phyloP scores from a whole-genome alignment of 2,888 invertebrate species.

The Drosophila macrospina region DNA sequence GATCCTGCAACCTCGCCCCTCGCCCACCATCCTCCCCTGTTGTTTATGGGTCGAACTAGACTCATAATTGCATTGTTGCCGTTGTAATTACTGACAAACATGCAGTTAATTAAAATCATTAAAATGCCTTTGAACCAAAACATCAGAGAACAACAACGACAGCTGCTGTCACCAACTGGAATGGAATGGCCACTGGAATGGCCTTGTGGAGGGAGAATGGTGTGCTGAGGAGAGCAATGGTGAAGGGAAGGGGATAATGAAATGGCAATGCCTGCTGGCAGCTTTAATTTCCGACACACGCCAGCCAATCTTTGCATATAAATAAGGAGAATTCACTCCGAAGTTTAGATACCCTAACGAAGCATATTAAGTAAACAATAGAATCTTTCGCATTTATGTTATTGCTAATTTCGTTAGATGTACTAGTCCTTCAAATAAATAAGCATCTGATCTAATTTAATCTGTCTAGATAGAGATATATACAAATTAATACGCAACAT shows the following conservation, averaged over 20 bases:
- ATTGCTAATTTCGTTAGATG: too few relatives aligned
- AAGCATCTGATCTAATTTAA: too few relatives aligned
- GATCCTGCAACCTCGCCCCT: not conserved
- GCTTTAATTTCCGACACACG: conserved; percentile 70
- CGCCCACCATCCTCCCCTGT: conserved; percentile 19
- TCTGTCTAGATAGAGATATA: too few relatives aligned
- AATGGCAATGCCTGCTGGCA: conserved; percentile 31
- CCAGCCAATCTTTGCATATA: conserved; percentile 36
- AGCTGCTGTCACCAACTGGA: conserved; percentile 20
- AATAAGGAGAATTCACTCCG: not conserved
- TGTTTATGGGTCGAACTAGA: conserved; percentile 68
- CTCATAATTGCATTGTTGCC: conserved; percentile 79
- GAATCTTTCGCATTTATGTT: too few relatives aligned
- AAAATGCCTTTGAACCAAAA: conserved; percentile 74
- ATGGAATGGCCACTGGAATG: conserved; percentile 28
- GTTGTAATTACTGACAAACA: conserved; percentile 77
- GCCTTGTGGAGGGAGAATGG: not conserved
- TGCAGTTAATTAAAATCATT: conserved; percentile 79
- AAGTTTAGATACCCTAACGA: not conserved
- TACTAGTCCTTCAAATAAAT: too few relatives aligned
- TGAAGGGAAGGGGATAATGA: not conserved
- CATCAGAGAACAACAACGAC: conserved; percentile 26
- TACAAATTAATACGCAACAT: too few relatives aligned
- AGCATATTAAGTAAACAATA: too few relatives aligned
- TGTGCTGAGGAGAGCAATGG: too few relatives aligned